Percentiles rank a stretch among this genome's conserved stretches.
phyloP scores from a whole-genome alignment of 37 sponge, comb jelly and placozoan species.

The Aplysina aerophoba region DNA sequence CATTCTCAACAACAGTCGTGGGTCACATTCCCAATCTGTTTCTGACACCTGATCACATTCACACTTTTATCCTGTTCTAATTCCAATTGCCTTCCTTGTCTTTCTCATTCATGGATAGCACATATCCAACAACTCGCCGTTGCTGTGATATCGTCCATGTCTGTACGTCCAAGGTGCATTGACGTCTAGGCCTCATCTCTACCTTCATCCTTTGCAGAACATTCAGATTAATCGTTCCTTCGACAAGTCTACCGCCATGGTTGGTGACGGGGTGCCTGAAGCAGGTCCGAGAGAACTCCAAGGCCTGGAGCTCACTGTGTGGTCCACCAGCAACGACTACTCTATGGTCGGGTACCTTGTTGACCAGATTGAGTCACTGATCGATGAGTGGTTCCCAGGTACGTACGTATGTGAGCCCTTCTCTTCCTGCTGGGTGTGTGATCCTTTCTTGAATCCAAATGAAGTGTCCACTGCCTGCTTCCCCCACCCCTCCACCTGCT shows the following conservation, averaged over 20 bases:
- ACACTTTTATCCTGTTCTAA: neutral
- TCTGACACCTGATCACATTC: neutral
- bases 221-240: neutral
- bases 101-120: too few species aligned
- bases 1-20: too few species aligned
- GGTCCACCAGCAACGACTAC: slow-evolving; percentile 75
- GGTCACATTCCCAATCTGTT: too few species aligned
- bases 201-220: neutral
- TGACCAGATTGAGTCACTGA: slow-evolving; percentile 90
- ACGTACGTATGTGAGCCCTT: too few species aligned
- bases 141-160: too few species aligned
- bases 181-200: neutral
- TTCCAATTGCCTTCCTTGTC: too few species aligned
- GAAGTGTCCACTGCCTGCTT: too few species aligned
- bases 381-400: slow-evolving; percentile 99
- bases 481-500: too few species aligned
- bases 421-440: too few species aligned
- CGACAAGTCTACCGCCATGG: slow-evolving; percentile 44
- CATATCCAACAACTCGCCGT: too few species aligned
- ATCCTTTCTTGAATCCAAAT: too few species aligned
- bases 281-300: slow-evolving; percentile 21
- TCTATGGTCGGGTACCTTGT: slow-evolving; percentile 93
- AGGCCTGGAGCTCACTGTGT: slow-evolving; percentile 86
- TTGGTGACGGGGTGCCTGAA: slow-evolving; percentile 56
- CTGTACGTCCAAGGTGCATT: neutral